Evolutionary conservation across 2,113 vertebrate species (phyloP).

Genomic region (Nycticebus coucang): DNA sequence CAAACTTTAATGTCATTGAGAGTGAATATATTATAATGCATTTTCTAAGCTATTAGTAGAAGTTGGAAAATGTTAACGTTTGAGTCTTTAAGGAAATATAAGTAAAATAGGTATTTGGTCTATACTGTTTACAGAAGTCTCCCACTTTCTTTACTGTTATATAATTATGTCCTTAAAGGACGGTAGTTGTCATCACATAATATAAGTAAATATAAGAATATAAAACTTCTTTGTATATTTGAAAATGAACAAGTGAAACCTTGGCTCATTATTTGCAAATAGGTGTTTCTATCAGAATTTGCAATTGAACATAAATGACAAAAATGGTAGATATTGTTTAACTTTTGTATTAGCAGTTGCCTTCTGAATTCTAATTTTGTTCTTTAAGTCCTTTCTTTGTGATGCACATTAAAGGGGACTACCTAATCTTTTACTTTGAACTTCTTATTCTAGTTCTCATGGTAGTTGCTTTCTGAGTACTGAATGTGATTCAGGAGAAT

Average conservation of each 20-base stretch:
- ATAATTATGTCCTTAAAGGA: not conserved
- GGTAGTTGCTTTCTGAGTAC: conserved; percentile 38
- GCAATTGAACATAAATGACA: not conserved
- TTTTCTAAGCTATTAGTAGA: conserved; percentile 21
- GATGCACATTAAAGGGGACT: not conserved
- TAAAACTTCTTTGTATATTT: conserved; percentile 1
- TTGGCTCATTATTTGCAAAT: conserved; percentile 33
- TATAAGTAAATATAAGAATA: conserved; percentile 9
- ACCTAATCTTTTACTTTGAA: not conserved
- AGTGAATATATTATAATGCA: not conserved
- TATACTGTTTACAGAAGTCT: not conserved
- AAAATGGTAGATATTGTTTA: not conserved
- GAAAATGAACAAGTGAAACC: not conserved
- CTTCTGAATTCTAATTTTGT: conserved; percentile 4
- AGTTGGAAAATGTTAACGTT: not conserved
- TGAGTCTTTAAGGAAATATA: not conserved
- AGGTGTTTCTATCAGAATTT: conserved; percentile 42
- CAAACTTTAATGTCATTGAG: not conserved
- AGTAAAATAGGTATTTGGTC: not conserved
- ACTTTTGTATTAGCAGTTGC: not conserved
- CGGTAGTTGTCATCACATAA: conserved; percentile 17
- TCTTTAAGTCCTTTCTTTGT: conserved; percentile 43
- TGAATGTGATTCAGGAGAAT: conserved; percentile 23
- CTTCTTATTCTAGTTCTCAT: not conserved
- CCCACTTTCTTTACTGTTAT: not conserved